Evolutionary conservation across 2,888 invertebrate genomes (phyloP), one percentile per base, ranked within the genome.

Genomic region (Brachynemurus nebulosus): DNA sequence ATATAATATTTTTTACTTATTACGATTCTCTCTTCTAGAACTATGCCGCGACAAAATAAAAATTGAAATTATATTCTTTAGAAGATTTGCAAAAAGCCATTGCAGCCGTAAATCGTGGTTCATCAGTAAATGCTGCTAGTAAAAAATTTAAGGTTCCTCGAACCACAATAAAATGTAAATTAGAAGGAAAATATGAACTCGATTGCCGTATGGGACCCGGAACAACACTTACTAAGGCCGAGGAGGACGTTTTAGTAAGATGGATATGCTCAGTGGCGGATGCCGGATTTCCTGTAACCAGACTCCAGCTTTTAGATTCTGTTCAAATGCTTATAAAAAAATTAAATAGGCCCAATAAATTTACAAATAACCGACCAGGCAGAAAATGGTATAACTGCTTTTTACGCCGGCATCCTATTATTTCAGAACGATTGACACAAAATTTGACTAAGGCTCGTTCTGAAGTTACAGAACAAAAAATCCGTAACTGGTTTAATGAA

Each of bases 351-450:
- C 3, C 20, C 42, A 51, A 37, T 16, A 40, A 48, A 11, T 57
- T 56, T 44, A 54, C 42, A 20, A 45, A 54, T 42, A 52, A 51
- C 47, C 43, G 54, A 18, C 58, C 59, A 30, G 54, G 56, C 9
- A 49, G 51, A 37, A 52, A 53, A 44, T 57, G 57, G 57, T 55
- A 50, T 42, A 39, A 45, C 5, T 42, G 44, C 11, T 57, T 58
- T 47, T 42, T 50, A 12, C 50, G 49, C 16, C 47, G 55, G 44
- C 54, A 57, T 42, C 48, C 52, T 17, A 42, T 46, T 30, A 4
- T 57, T 4, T 45, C 52, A n/a, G 44, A 51, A 39, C 44, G 52
- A 40, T 51, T 48, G 9, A 42, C 53, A 6, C 50, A 59, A 52
- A 56, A 56, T 46, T 35, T 58, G 18, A 52, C 45, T 14, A 48